Conservation (phyloP, 2,797 vertebrate genomes). For the Xiphorhynchus erythropygius region DNA sequence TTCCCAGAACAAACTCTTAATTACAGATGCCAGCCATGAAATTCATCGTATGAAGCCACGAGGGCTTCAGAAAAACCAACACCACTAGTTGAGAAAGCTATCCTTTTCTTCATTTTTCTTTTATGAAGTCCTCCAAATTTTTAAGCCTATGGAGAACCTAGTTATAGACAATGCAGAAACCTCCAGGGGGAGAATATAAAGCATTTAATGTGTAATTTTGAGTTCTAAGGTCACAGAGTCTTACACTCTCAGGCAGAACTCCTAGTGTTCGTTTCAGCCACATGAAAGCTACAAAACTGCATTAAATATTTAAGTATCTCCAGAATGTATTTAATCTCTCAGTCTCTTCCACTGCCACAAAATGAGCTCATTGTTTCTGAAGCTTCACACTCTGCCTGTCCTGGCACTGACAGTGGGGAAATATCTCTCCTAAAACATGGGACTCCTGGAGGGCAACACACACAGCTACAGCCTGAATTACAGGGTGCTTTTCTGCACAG, state of each 20-base stretch:
- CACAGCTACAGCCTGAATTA: background rate
- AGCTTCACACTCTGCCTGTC: slow-evolving; percentile 24
- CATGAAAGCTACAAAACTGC: background rate
- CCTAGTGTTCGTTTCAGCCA: slow-evolving; percentile 57
- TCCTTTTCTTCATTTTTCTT: background rate
- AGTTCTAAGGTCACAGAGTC: slow-evolving; percentile 69
- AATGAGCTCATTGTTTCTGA: slow-evolving; percentile 55
- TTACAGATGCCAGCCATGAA: slow-evolving; percentile 24
- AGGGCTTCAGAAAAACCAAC: slow-evolving; percentile 35
- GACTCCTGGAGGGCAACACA: background rate
- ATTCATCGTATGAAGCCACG: background rate
- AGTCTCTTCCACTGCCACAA: slow-evolving; percentile 19
- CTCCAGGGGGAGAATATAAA: slow-evolving; percentile 59
- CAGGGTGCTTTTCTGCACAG: background rate
- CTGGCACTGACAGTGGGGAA: slow-evolving; percentile 13
- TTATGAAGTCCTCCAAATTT: slow-evolving; percentile 56
- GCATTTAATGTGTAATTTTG: slow-evolving; percentile 69
- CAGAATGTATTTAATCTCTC: slow-evolving; percentile 63
- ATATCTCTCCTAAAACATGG: background rate
- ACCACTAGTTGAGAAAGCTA: background rate
- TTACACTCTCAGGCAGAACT: slow-evolving; percentile 61
- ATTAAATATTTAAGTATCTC: slow-evolving; percentile 60
- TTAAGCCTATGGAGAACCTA: slow-evolving; percentile 58
- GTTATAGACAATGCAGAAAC: slow-evolving; percentile 69
- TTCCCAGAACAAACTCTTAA: background rate